phyloP scores from a whole-genome alignment of 2,888 invertebrate species.

The Callyntrura guangdongensis region DNA sequence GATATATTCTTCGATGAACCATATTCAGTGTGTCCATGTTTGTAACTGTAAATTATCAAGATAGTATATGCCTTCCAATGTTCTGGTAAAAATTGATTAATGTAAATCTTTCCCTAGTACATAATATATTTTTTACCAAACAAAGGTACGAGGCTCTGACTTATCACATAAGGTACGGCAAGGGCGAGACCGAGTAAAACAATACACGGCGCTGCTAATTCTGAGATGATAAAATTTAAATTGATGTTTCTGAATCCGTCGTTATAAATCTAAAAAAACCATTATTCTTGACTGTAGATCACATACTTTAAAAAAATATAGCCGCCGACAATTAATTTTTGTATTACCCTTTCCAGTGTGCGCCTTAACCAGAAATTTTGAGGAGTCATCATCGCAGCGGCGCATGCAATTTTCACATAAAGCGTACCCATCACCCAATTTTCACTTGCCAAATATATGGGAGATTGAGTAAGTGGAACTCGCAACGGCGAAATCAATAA shows the following conservation, averaged over 20 bases:
- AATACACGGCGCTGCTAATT: constrained; percentile 95
- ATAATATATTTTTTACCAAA: constrained; percentile 85
- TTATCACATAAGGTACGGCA: constrained; percentile 96
- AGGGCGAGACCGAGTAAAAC: constrained; percentile 95
- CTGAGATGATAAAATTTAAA: constrained; percentile 93
- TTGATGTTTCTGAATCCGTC: constrained; percentile 98
- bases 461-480: constrained; percentile 96
- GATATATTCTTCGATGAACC: constrained; percentile 95
- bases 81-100: too few relatives aligned
- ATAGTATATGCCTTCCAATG: too few relatives aligned
- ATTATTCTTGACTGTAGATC: too few relatives aligned
- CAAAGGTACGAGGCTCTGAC: constrained; percentile 89
- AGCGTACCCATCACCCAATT: constrained; percentile 99
- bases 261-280: constrained; percentile 91
- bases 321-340: background rate
- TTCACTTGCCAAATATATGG: constrained; percentile 86
- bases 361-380: constrained; percentile 97
- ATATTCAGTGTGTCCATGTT: constrained; percentile 88
- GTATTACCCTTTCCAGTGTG: constrained; percentile 92
- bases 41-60: constrained; percentile 79
- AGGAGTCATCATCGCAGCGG: constrained; percentile 97
- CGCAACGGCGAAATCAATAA: constrained; percentile 96
- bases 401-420: constrained; percentile 99
- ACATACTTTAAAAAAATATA: too few relatives aligned
- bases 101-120: too few relatives aligned